Conservation (phyloP, 2,888 invertebrate genomes). For the Molorchus minor region DNA sequence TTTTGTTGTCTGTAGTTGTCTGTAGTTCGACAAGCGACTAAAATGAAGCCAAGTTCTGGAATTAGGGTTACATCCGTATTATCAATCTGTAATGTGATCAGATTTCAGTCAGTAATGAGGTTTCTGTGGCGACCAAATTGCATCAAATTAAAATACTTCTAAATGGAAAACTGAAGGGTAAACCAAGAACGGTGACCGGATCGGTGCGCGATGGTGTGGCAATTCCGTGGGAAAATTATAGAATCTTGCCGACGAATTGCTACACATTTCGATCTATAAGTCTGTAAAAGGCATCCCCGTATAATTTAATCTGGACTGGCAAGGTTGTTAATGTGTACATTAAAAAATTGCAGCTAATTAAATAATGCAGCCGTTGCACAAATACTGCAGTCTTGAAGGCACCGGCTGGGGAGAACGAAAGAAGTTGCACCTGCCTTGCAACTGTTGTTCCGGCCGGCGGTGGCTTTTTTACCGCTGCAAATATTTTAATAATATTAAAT, state of each 20-base stretch:
- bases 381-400: conserved; percentile 57
- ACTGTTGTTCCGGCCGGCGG: conserved; percentile 56
- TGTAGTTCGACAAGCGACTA: too few species aligned
- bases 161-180: conserved; percentile 33
- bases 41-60: neutral
- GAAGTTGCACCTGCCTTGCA: conserved; percentile 58
- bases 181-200: conserved; percentile 44
- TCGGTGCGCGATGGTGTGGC: conserved; percentile 37
- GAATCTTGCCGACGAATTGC: conserved; percentile 50
- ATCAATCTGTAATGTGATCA: conserved; percentile 36
- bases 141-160: conserved; percentile 42
- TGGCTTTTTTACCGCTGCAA: conserved; percentile 50
- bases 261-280: conserved; percentile 51
- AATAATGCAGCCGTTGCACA: conserved; percentile 59
- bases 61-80: conserved; percentile 16
- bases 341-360: conserved; percentile 60
- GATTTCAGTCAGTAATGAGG: conserved; percentile 41
- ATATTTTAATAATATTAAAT: conserved; percentile 63
- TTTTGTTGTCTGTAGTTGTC: too few species aligned
- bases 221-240: conserved; percentile 56
- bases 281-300: conserved; percentile 55
- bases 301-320: conserved; percentile 58
- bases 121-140: conserved; percentile 40
- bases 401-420: conserved; percentile 50
- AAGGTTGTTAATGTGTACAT: conserved; percentile 57